Evolutionary conservation across 2,113 vertebrate species (phyloP), one percentile per base, ranked within the genome.

Genomic region (Cryptotis parvus): DNA sequence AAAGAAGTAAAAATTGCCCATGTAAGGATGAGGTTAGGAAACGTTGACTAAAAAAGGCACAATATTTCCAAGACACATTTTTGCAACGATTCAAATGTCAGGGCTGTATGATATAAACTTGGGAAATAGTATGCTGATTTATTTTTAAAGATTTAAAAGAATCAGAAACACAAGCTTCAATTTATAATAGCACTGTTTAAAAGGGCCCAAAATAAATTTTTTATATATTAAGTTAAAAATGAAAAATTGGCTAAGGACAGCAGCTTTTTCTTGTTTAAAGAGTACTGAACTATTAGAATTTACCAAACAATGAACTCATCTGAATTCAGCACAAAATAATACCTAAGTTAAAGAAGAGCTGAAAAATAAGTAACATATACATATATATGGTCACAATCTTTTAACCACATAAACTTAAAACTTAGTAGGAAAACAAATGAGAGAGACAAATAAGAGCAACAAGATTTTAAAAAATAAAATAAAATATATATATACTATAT

Each of bases 51-150:
- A 92, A 90, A n/a, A 84, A 87, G 65, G 92, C 43, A 75, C 73
- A 89, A 89, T 92, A 89, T 75, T 91, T 93, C 87, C 89, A 96
- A 95, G 78, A 84, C 83, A 94, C 89, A 95, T 94, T 93, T 93
- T 96, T 95, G 66, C 77, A 94, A 74, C 41, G 43, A 94, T 68
- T 95, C 69, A 83, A 95, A 96, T 93, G 87, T 87, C 92, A 93
- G 81, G 33, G 29, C 78, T 91, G 29, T 87, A 92, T 93, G 76
- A 92, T 82, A 65, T 92, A 94, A 94, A 78, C 9, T 90, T 91
- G 90, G 81, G 65, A 84, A 87, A 87, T 33, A 84, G 82, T 33
- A 92, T 18, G 63, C 27, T 91, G 81, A 93, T 93, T 92, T 94
- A 89, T 92, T 91, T 91, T 93, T 89, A 83, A 92, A 93, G 37